phyloP scores from a whole-genome alignment of 1,140 invertebrate species.

The Drosophila suzukii region DNA sequence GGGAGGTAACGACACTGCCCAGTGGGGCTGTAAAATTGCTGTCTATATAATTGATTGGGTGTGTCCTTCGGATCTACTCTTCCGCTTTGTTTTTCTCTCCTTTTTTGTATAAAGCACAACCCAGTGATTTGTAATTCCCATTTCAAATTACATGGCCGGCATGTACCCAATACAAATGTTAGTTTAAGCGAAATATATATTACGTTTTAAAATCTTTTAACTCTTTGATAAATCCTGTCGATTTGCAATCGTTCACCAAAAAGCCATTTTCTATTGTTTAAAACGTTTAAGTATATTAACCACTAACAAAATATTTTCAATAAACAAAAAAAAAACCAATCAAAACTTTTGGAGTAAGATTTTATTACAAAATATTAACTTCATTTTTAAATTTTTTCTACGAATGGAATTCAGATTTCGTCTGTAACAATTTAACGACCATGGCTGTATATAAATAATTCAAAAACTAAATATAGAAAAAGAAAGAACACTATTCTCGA shows the following conservation, averaged over 20 bases:
- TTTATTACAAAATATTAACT: too few species aligned
- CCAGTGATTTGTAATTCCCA: slow-evolving; percentile 77
- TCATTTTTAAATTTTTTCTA: too few species aligned
- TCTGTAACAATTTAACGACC: not conserved
- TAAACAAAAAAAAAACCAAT: too few species aligned
- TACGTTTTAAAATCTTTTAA: not conserved
- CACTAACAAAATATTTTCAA: too few species aligned
- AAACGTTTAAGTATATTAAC: too few species aligned
- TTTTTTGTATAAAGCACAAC: slow-evolving; percentile 56
- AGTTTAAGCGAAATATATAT: slow-evolving; percentile 1
- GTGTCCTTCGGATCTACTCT: slow-evolving; percentile 67
- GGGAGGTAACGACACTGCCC: slow-evolving; percentile 32
- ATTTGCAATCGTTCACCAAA: too few species aligned
- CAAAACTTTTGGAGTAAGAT: too few species aligned
- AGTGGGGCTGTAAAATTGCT: slow-evolving; percentile 60
- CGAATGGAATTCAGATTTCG: not conserved
- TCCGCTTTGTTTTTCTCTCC: slow-evolving; percentile 7
- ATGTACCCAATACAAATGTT: slow-evolving; percentile 40
- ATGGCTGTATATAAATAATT: slow-evolving; percentile 12
- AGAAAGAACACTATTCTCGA: too few species aligned
- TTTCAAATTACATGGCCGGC: slow-evolving; percentile 67
- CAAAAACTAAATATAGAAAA: slow-evolving; percentile 23
- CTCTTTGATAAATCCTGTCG: not conserved
- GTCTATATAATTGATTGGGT: slow-evolving; percentile 76
- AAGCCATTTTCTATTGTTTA: too few species aligned